Evolutionary conservation across 2,797 vertebrate species (phyloP).

Genomic region (Salarias fasciatus): DNA sequence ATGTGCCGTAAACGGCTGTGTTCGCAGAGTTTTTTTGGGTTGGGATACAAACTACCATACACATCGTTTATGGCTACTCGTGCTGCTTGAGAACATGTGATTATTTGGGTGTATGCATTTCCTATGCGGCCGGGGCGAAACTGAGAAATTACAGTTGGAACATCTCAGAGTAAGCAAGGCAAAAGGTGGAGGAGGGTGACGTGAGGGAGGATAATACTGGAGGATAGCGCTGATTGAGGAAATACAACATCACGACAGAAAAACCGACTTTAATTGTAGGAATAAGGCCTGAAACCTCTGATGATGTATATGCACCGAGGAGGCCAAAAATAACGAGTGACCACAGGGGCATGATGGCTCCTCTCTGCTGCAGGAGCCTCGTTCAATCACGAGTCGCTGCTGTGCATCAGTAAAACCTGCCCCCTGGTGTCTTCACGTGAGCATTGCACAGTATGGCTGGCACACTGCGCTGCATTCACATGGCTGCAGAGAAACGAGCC

Average conservation of each 20-base stretch:
- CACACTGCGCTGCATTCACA: constrained; percentile 56
- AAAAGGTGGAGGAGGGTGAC: constrained; percentile 73
- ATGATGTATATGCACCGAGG: constrained; percentile 56
- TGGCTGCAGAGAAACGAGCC: constrained; percentile 52
- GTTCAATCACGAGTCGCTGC: not conserved
- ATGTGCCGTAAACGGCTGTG: constrained; percentile 59
- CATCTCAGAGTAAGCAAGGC: constrained; percentile 71
- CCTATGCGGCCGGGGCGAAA: constrained; percentile 77
- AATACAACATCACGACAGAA: constrained; percentile 74
- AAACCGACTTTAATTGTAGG: constrained; percentile 70
- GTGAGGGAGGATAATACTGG: constrained; percentile 68
- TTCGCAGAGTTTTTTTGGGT: constrained; percentile 50
- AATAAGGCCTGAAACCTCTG: constrained; percentile 64
- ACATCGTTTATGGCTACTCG: constrained; percentile 71
- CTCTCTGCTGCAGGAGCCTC: constrained; percentile 17
- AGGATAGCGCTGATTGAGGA: constrained; percentile 68
- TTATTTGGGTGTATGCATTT: constrained; percentile 86
- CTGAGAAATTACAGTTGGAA: constrained; percentile 78
- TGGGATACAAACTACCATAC: constrained; percentile 62
- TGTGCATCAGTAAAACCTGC: constrained; percentile 63
- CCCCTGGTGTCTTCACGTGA: constrained; percentile 70
- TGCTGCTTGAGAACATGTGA: constrained; percentile 79
- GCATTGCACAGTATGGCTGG: constrained; percentile 38
- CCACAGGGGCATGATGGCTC: constrained; percentile 57
- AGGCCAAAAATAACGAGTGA: constrained; percentile 71